Evolutionary conservation across 2,888 invertebrate species (phyloP), one percentile per base, ranked within the genome.

Genomic region (Orthosia incerta): DNA sequence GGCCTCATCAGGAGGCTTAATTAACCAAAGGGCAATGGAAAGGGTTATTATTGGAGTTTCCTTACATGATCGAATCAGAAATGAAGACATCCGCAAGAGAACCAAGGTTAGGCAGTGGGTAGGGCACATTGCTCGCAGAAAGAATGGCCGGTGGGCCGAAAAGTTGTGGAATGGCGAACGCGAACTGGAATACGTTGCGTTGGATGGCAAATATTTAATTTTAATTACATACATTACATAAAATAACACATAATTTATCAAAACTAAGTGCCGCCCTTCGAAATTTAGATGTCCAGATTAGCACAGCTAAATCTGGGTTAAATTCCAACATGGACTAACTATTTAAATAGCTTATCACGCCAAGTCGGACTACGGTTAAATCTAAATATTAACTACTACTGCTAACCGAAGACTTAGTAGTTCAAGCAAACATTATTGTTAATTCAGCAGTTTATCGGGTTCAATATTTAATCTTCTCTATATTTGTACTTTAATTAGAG

Each of bases 341-440:
- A 53, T 74, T 73, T 59, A 51, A 16, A 59, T 11, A 39, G 13
- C n/a, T 59, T 15, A n/a, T 31, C 18, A 57, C 12, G 23, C 23
- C 12, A 60, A 60, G 45, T 12, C 0, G 16, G 59, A n/a, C 66
- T 23, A 23, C 23, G 50, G 45, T 60, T 55, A 39, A 55, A 64
- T 56, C 45, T 76, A 70, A 77, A 77, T 55, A 50, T 55, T 57
- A 39, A 39, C 61, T 45, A 16, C 46, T 51, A 5, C n/a, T 48
- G 18, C 46, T 20, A 76, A 63, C 16, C 23, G 3, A 51, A 66
- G 23, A 51, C 45, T 71, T 23, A 11, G 23, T 68, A 51, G 60
- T 75, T 56, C 20, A 56, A 65, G 48, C 57, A 55, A 80, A 71
- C 56, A 60, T 64, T 31, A 26, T 23, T 9, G n/a, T 39, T 56